These are phyloP conservation scores for Ecdyonurus torrentis DNA, from an alignment of 2,888 invertebrate genomes.

Conservation along the genomic window DNA sequence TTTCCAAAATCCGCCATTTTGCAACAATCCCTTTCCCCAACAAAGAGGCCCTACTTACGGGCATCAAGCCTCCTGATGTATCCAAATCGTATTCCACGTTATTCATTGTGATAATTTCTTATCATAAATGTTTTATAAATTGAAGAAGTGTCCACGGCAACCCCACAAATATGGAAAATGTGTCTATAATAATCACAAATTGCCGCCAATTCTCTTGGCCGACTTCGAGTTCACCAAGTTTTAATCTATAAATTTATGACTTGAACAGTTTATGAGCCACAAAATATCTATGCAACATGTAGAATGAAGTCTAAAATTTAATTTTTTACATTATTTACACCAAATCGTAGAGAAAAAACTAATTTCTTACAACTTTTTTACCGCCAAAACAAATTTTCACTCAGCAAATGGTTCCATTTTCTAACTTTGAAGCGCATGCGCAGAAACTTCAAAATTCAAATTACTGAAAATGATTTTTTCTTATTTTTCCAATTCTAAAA, in stretches of 20 bases:
- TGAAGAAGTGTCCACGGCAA: neutral
- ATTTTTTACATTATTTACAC: neutral
- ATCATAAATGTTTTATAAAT: neutral
- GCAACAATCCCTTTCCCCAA: constrained; percentile 11
- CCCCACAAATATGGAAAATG: neutral
- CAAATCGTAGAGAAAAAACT: neutral
- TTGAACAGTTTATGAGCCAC: neutral
- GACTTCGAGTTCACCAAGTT: no score
- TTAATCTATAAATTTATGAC: neutral
- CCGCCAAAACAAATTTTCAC: neutral
- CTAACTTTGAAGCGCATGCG: neutral
- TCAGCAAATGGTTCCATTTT: neutral
- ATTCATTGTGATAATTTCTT: constrained; percentile 29
- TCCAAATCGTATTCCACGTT: constrained; percentile 58
- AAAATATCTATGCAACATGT: neutral
- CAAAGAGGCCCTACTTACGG: constrained; percentile 39
- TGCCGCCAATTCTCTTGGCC: neutral
- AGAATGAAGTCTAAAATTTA: neutral
- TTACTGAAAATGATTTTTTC: neutral
- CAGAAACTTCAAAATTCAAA: neutral
- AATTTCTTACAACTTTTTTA: neutral
- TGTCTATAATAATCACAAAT: neutral
- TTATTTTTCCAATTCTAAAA: no score
- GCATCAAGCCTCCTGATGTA: constrained; percentile 69
- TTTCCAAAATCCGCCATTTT: constrained; percentile 10